Base-by-base conservation (phyloP, 2,113 vertebrate genomes). In the Cochlearius cochlearius region DNA sequence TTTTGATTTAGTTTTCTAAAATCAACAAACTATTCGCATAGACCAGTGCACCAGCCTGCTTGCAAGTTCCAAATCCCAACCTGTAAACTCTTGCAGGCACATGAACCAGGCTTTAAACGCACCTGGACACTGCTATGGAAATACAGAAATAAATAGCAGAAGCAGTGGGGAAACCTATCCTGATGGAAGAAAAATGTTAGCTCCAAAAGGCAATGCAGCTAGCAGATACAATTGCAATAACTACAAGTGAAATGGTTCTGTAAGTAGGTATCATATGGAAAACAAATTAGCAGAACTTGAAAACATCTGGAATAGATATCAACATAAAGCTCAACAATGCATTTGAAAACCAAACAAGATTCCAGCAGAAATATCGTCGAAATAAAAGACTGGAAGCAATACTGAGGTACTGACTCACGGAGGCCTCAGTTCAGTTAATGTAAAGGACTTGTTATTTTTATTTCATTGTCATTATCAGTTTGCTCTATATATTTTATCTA, bases 291-390 rank as follows among this genome's bases (percentile, higher is more conserved):
- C 60, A 88, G 88, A 86, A 81, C 66, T 89, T n/a, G 52, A 91
- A 93, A 94, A 93, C 94, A 97, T 95, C 95, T 96, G 95, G 97
- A 96, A 96, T 41, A 87, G 68, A 93, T 95, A 94, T 94, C 79
- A 94, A 81, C 92, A 86, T 39, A 64, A 74, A 95, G 49, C 73
- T 89, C 73, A 86, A 91, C 78, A 94, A 96, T 69, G 76, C 66
- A 72, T 78, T 96, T 88, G 82, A 81, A 97, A 93, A 94, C 85
- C 87, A 96, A 97, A 96, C 53, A 93, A 85, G 32, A 88, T 88
- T 81, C 88, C 56, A 88, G 60, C 36, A 96, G 72, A 92, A 97
- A 68, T 82, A 89, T 91, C 17, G 58, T 60, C 71, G 74, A 97
- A 96, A 89, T 76, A 73, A 92, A 90, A 91, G 69, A 78, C 36